Percentiles rank a stretch among this genome's conserved stretches.
phyloP scores from a whole-genome alignment of 2,113 vertebrate species.

The Anolis carolinensis region DNA sequence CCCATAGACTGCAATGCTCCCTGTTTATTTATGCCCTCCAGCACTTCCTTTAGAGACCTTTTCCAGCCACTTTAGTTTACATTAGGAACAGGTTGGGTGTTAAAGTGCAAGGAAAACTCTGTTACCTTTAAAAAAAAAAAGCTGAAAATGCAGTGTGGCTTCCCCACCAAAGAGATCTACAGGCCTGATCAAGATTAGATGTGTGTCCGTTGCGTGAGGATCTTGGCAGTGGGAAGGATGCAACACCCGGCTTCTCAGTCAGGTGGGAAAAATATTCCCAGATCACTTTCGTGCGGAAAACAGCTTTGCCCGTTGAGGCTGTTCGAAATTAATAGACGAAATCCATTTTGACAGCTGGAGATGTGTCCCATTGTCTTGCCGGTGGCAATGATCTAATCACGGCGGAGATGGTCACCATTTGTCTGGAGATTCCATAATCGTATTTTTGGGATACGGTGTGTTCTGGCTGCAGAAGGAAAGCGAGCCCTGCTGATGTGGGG shows the following conservation, averaged over 20 bases:
- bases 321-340: conserved; percentile 64
- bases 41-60: neutral
- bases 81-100: too few relatives aligned
- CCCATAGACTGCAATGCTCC: too few relatives aligned
- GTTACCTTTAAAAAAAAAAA: too few relatives aligned
- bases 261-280: conserved; percentile 37
- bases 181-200: too few relatives aligned
- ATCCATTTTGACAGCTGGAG: conserved; percentile 71
- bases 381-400: conserved; percentile 69
- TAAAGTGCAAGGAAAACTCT: too few relatives aligned
- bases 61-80: neutral
- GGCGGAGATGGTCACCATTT: conserved; percentile 61
- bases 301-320: conserved; percentile 52
- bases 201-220: too few relatives aligned
- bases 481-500: conserved; percentile 40
- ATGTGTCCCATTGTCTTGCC: conserved; percentile 64
- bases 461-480: conserved; percentile 61
- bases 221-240: neutral
- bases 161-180: too few relatives aligned
- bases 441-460: conserved; percentile 49
- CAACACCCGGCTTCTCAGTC: conserved; percentile 11
- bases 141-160: too few relatives aligned
- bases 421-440: conserved; percentile 69
- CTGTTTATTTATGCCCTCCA: too few relatives aligned
- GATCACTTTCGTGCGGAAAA: conserved; percentile 56